Base-by-base conservation (phyloP, 2,888 invertebrate genomes). In the Heliconius cydno region DNA sequence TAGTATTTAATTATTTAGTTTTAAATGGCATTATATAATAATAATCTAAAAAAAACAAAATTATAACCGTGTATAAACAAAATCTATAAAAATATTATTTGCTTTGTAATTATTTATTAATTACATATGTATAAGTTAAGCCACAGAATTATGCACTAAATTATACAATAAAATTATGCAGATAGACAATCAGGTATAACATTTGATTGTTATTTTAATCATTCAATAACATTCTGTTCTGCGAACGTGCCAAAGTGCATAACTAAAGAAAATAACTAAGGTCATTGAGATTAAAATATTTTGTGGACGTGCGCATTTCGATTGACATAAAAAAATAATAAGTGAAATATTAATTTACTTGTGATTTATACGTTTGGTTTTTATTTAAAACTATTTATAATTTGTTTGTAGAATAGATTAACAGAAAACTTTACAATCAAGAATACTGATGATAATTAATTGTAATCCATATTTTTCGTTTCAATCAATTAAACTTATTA, bases 181-280 rank as follows among this genome's bases (percentile, higher is more conserved):
- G 30, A 25, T 68, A 41, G 28, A 72, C 77, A 65, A 41, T 41
- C 7, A n/a, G 63, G 38, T 77, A 77, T 46, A 28, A 41, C 28
- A 60, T 73, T 73, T 73, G 73, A 65, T 75, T 74, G 74, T 75
- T 75, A 75, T 65, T 75, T 75, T 75, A 75, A 65, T 75, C 65
- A 41, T 75, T 75, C 75, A 74, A 74, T 74, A 74, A 28, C 65
- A 75, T 65, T 41, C 28, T 75, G 13, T 46, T 65, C 28, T 41
- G 41, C 65, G 75, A 75, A 75, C 75, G 75, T 75, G 75, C 75
- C 65, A 75, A 75, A 75, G 65, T 41, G 63, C 63, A 75, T 75
- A 41, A 28, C 63, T 65, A 65, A 46, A 65, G 65, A 75, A 65
- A 63, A 65, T 75, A 25, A 41, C 63, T 75, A 65, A 73, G 57